Evolutionary conservation across 2,888 invertebrate genomes (phyloP).

Genomic region (Chalcosyrphus nemorum): DNA sequence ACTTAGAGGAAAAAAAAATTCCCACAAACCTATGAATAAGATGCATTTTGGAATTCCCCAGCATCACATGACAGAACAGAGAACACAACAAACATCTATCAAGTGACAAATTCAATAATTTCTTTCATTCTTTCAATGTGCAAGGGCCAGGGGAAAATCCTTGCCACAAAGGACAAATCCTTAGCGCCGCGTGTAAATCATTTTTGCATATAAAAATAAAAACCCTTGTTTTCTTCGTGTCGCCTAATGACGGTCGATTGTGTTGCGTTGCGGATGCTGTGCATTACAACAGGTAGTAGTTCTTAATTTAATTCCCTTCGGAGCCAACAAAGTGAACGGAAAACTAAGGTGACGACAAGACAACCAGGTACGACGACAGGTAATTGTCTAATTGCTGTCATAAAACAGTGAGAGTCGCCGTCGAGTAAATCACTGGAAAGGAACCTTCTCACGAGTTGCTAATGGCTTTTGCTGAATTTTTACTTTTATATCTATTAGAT

Average conservation of each 20-base stretch:
- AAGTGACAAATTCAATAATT: neutral
- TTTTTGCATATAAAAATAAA: neutral
- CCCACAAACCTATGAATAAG: neutral
- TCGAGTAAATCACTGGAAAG: slow-evolving; percentile 18
- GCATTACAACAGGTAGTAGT: slow-evolving; percentile 28
- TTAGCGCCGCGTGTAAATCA: slow-evolving; percentile 11
- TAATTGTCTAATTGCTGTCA: slow-evolving; percentile 42
- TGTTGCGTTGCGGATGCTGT: slow-evolving; percentile 16
- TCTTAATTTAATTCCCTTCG: slow-evolving; percentile 9
- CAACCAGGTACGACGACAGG: neutral
- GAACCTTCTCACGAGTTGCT: slow-evolving; percentile 13
- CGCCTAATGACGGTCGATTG: neutral
- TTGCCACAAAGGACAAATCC: no score
- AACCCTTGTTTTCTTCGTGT: neutral
- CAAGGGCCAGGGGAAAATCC: no score
- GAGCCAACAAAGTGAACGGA: slow-evolving; percentile 2
- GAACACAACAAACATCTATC: neutral
- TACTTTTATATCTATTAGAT: neutral
- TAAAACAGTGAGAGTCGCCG: slow-evolving; percentile 19
- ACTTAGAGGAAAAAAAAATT: no score
- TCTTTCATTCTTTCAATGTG: neutral
- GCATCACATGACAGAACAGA: neutral
- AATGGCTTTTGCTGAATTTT: slow-evolving; percentile 4
- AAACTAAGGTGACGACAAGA: slow-evolving; percentile 16
- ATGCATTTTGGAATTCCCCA: neutral